phyloP scores from a whole-genome alignment of 1,140 invertebrate genomes.

The Cotesia typhae region DNA sequence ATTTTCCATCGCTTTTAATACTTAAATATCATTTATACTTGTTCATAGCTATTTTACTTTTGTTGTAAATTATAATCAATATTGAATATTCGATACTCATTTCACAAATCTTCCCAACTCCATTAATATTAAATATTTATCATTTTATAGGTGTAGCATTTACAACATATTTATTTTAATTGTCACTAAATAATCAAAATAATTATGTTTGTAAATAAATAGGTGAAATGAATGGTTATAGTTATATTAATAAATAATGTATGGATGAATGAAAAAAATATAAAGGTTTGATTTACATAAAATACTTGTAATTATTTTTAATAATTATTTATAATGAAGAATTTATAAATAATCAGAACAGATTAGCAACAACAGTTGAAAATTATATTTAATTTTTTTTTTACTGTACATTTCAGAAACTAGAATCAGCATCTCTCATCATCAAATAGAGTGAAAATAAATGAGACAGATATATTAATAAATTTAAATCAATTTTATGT shows the following conservation, averaged over 20 bases:
- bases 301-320: too few relatives aligned
- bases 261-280: too few relatives aligned
- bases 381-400: too few relatives aligned
- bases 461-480: background rate
- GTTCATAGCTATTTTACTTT: background rate
- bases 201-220: slow-evolving; percentile 9
- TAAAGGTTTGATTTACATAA: too few relatives aligned
- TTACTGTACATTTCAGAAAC: too few relatives aligned
- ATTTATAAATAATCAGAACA: too few relatives aligned
- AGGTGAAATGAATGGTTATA: too few relatives aligned
- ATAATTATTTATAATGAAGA: too few relatives aligned
- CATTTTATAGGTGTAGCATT: background rate
- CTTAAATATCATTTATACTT: slow-evolving; percentile 21
- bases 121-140: background rate
- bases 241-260: too few relatives aligned
- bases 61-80: background rate
- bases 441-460: background rate
- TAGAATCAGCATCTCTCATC: too few relatives aligned
- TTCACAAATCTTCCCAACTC: background rate
- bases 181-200: background rate
- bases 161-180: background rate
- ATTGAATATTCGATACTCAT: slow-evolving; percentile 11
- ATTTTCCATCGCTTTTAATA: background rate
- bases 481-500: background rate
- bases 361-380: too few relatives aligned